A percentile compares a stretch with the other conserved stretches of the same genome.
Evolutionary conservation across 2,888 invertebrate genomes (phyloP).

Genomic region (Lingula anatina): DNA sequence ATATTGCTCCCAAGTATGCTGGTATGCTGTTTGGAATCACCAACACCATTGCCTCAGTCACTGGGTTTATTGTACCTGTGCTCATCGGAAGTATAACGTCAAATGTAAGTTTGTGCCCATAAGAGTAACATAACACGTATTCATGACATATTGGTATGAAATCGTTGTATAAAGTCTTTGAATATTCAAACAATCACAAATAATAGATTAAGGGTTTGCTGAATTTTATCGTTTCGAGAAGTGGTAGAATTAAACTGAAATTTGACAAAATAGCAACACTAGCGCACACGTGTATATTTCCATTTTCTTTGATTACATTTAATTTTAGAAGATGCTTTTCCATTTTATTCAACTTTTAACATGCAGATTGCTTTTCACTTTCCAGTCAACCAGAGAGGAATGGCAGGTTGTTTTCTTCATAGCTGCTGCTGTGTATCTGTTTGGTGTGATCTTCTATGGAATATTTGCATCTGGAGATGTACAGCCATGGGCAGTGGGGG

Average conservation of each 20-base stretch:
- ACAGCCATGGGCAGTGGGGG: slow-evolving; percentile 46
- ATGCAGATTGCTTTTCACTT: too few relatives aligned
- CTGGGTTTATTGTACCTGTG: slow-evolving; percentile 47
- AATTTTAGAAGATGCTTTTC: too few relatives aligned
- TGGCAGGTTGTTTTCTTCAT: slow-evolving; percentile 86
- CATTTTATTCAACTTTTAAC: too few relatives aligned
- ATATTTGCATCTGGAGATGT: slow-evolving; percentile 48
- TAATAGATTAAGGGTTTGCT: too few relatives aligned
- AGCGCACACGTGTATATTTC: too few relatives aligned
- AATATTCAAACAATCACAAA: too few relatives aligned
- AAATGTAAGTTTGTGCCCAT: slow-evolving; percentile 23
- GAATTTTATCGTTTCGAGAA: too few relatives aligned
- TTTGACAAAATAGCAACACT: too few relatives aligned
- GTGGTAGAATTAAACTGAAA: too few relatives aligned
- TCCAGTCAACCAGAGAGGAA: slow-evolving; percentile 64
- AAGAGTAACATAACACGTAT: not conserved
- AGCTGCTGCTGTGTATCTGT: slow-evolving; percentile 60
- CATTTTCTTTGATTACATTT: too few relatives aligned
- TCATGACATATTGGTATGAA: not conserved
- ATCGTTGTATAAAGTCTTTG: too few relatives aligned
- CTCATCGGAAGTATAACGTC: slow-evolving; percentile 41
- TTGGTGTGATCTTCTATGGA: slow-evolving; percentile 50
- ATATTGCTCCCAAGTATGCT: slow-evolving; percentile 49
- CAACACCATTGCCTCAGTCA: slow-evolving; percentile 47
- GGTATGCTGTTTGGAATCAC: slow-evolving; percentile 48